A percentile compares a stretch with the other conserved stretches of the same genome.
Evolutionary conservation across 2,797 vertebrate genomes (phyloP).

Genomic region (Euphonia xanthogaster): DNA sequence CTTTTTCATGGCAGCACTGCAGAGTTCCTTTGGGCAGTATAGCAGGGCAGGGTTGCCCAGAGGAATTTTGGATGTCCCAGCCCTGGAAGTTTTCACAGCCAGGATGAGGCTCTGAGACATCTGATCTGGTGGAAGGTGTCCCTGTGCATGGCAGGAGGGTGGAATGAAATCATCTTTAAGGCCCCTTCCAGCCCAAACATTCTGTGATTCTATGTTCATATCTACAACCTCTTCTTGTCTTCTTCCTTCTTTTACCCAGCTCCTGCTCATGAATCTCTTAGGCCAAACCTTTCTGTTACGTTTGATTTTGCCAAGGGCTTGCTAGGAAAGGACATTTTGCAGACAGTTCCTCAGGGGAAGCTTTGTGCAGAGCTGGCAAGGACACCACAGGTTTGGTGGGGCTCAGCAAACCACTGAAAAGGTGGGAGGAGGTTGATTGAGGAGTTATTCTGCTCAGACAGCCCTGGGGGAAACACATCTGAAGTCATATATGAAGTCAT

Average conservation of each 20-base stretch:
- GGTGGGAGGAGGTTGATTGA: background rate
- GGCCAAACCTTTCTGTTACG: background rate
- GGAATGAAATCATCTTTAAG: background rate
- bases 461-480: background rate
- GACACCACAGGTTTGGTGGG: rapidly evolving
- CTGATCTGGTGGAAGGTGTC: background rate
- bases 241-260: background rate
- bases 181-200: background rate
- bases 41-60: background rate
- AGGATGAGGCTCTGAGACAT: background rate
- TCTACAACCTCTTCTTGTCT: background rate
- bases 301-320: background rate
- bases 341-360: background rate
- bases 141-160: background rate
- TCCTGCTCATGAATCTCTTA: background rate
- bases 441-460: background rate
- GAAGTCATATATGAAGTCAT: background rate
- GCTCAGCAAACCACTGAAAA: background rate
- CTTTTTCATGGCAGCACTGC: background rate
- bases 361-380: background rate
- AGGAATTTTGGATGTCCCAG: background rate
- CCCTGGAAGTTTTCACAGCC: background rate
- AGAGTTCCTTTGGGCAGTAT: rapidly evolving
- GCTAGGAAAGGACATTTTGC: background rate
- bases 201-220: background rate